A percentile compares a stretch with the other conserved stretches of the same genome.
Evolutionary conservation across 1,140 invertebrate genomes (phyloP).

Genomic region (Bemisia tabaci): DNA sequence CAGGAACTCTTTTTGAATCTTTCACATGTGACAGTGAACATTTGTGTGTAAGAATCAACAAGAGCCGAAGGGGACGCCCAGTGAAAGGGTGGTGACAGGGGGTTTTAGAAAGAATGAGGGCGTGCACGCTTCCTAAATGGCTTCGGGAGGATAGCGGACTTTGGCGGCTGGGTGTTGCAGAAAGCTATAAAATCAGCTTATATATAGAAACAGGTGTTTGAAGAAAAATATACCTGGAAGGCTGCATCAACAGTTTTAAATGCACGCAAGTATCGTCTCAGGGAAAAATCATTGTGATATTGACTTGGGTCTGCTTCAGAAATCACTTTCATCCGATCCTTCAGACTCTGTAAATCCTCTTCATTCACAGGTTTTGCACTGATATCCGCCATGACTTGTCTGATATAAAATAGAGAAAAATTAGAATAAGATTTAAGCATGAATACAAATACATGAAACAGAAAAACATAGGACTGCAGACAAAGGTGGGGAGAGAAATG

Average conservation of each 20-base stretch:
- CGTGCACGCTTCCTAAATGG: neutral
- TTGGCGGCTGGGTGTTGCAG: neutral
- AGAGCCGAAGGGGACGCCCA: too few species aligned
- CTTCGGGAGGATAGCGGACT: neutral
- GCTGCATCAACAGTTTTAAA: slow-evolving; percentile 53
- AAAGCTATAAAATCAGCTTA: neutral
- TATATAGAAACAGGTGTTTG: too few species aligned
- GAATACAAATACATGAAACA: too few species aligned
- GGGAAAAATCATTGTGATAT: slow-evolving; percentile 53
- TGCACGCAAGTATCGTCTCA: slow-evolving; percentile 50
- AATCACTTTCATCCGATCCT: slow-evolving; percentile 52
- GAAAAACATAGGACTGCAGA: too few species aligned
- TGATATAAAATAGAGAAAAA: too few species aligned
- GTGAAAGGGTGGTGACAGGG: too few species aligned
- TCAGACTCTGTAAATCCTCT: slow-evolving; percentile 45
- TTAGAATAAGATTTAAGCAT: too few species aligned
- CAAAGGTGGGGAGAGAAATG: too few species aligned
- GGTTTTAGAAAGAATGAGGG: neutral
- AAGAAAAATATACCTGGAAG: slow-evolving; percentile 42
- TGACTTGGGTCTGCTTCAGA: slow-evolving; percentile 50
- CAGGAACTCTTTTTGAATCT: too few species aligned
- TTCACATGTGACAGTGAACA: too few species aligned
- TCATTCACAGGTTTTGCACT: slow-evolving; percentile 37
- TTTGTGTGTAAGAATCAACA: too few species aligned
- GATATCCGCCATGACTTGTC: neutral